Base-by-base conservation (phyloP, 2,888 invertebrate species). In the Spisula solida region DNA sequence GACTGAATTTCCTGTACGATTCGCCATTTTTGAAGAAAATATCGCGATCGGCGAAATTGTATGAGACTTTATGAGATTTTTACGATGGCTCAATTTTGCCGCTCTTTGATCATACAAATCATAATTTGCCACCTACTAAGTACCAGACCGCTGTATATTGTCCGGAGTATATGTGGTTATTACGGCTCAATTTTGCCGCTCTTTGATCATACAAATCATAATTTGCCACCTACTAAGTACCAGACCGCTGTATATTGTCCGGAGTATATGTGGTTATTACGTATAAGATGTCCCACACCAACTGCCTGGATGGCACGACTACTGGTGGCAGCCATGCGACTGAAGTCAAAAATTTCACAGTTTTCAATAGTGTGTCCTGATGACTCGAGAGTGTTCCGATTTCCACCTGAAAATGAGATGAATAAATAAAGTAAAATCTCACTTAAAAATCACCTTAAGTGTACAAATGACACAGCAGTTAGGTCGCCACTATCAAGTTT, bases 71-170 rank as follows among this genome's bases (percentile, higher is more conserved):
- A n/a, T n/a, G n/a, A n/a, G n/a, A n/a, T n/a, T n/a, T n/a, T n/a
- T n/a, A n/a, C n/a, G n/a, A n/a, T n/a, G n/a, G n/a, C n/a, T n/a
- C n/a, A n/a, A n/a, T n/a, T n/a, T n/a, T n/a, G n/a, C n/a, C n/a
- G n/a, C n/a, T n/a, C n/a, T n/a, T n/a, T n/a, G n/a, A n/a, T n/a
- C n/a, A 51, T 51, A 10, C 51, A 51, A 51, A 12, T 51, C 4
- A 55, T 56, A n/a, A 48, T 16, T 41, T 47, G 47, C 16, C 14
- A 87, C 91, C 79, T 85, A 94, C 94, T 1, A 48, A 60, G 90
- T 92, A 93, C 78, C 82, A 29, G 20, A 94, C 91, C 4, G 84
- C 93, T 12, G 92, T 90, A 47, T 93, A 92, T 78, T 93, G 93
- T 29, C 93, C 93, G 12, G 87, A 86, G 34, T 92, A 91, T n/a